Evolutionary conservation across 2,888 invertebrate genomes (phyloP).

Genomic region (Seira musarum): DNA sequence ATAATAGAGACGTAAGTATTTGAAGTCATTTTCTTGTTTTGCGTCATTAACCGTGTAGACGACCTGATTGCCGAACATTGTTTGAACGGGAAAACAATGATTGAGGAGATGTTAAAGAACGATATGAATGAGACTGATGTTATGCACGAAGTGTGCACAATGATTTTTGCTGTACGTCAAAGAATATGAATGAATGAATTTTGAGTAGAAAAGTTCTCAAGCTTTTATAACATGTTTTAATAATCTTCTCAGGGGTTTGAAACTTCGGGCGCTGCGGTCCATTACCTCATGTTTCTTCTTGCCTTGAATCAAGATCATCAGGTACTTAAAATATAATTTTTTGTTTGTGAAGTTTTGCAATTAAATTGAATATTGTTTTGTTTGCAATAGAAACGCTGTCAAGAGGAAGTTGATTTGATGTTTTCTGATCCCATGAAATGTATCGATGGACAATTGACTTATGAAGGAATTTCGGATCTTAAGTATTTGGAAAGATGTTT

Average conservation of each 20-base stretch:
- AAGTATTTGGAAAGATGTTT: conserved; percentile 32
- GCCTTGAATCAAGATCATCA: conserved; percentile 30
- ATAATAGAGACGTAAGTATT: too few species aligned
- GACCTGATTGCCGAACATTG: neutral
- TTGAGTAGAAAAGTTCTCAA: too few species aligned
- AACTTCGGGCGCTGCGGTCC: neutral
- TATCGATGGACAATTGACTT: conserved; percentile 2
- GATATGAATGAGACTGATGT: conserved; percentile 29
- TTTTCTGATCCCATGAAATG: conserved; percentile 7
- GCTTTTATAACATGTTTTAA: too few species aligned
- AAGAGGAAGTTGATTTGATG: conserved; percentile 21
- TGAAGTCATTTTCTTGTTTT: too few species aligned
- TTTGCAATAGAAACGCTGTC: conserved; percentile 8
- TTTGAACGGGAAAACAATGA: conserved; percentile 14
- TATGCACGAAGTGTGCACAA: conserved; percentile 17
- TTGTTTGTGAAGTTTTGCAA: neutral
- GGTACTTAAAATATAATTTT: neutral
- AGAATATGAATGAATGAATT: too few species aligned
- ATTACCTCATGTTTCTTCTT: conserved; percentile 19
- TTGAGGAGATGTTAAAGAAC: conserved; percentile 22
- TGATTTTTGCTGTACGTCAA: conserved; percentile 30
- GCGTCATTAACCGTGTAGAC: too few species aligned
- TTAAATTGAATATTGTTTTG: neutral
- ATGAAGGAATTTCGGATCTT: conserved; percentile 2
- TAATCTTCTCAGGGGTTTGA: conserved; percentile 25